Evolutionary conservation across 2,888 invertebrate species (phyloP), one percentile per base, ranked within the genome.

Genomic region (Troides oblongomaculatus): DNA sequence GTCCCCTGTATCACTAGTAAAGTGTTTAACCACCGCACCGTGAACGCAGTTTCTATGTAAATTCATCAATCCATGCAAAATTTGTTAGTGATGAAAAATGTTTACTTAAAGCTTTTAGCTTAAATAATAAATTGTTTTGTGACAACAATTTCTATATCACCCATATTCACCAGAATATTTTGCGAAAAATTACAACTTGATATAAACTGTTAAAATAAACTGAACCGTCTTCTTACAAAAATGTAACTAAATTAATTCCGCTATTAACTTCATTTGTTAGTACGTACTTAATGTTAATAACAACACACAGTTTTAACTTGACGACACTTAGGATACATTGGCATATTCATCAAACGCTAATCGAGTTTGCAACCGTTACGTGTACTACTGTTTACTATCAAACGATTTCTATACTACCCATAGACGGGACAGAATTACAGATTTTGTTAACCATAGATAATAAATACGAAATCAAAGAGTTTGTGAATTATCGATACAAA

Each of bases 111-210:
- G 81, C 81, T 81, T 79, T 76, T 72, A 81, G 79, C 78, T 84
- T 86, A 87, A 76, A 83, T 39, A 80, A 80, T 85, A 85, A 81
- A 84, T 62, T 80, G 77, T 78, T 84, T 87, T 85, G 85, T 84
- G 86, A 88, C 84, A 83, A 81, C 78, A 75, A 70, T 76, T 70
- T 62, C 30, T 53, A 60, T 58, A 64, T 62, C 57, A 71, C 43
- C 39, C 61, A 64, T 64, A 61, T 71, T 62, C 70, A 68, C 61
- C 70, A 62, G 25, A 72, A 72, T 73, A 73, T 68, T 72, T 72
- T 72, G 72, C 74, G 72, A 73, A 71, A 69, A 36, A 61, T 43
- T 58, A 62, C 65, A 53, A 66, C 25, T 60, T n/a, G 59, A 62
- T 65, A 46, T 66, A 50, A 64, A 62, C 68, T 50, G 64, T 43